phyloP scores from a whole-genome alignment of 1,140 invertebrate genomes.

The Venustaconcha ellipsiformis region DNA sequence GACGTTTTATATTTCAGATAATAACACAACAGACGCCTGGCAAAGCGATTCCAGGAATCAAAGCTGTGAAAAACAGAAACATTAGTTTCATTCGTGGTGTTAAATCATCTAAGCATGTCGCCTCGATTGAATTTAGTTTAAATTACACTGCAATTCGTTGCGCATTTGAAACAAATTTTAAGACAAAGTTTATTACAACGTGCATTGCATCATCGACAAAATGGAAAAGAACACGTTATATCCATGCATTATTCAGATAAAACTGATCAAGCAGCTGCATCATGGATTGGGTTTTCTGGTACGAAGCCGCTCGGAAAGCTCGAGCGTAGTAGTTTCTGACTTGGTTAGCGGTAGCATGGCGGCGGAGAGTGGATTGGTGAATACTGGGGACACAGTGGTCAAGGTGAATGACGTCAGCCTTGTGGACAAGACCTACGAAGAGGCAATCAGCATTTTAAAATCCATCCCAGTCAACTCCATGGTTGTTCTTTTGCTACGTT shows the following conservation, averaged over 20 bases:
- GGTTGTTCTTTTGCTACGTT: slow-evolving; percentile 52
- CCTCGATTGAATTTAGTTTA: too few species aligned
- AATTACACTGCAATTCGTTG: too few species aligned
- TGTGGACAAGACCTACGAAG: slow-evolving; percentile 54
- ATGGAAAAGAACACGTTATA: too few species aligned
- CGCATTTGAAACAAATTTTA: too few species aligned
- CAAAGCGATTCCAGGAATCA: too few species aligned
- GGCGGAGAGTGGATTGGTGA: slow-evolving; percentile 58
- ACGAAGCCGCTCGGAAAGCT: slow-evolving; percentile 50
- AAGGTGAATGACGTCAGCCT: slow-evolving; percentile 61
- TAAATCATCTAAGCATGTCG: too few species aligned
- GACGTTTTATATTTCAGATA: too few species aligned
- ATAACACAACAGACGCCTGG: too few species aligned
- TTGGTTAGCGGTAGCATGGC: slow-evolving; percentile 55
- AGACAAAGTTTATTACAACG: too few species aligned
- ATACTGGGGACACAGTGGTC: slow-evolving; percentile 59
- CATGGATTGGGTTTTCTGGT: slow-evolving; percentile 61
- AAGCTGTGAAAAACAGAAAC: too few species aligned
- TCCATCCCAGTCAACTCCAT: slow-evolving; percentile 45
- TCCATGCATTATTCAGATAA: slow-evolving; percentile 57
- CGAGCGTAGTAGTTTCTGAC: slow-evolving; percentile 56
- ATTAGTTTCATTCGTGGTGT: too few species aligned
- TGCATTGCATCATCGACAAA: too few species aligned
- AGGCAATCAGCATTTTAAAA: slow-evolving; percentile 56
- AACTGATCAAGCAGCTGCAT: slow-evolving; percentile 53